phyloP scores from a whole-genome alignment of 1,140 invertebrate genomes.

The Lordiphosa collinella region DNA sequence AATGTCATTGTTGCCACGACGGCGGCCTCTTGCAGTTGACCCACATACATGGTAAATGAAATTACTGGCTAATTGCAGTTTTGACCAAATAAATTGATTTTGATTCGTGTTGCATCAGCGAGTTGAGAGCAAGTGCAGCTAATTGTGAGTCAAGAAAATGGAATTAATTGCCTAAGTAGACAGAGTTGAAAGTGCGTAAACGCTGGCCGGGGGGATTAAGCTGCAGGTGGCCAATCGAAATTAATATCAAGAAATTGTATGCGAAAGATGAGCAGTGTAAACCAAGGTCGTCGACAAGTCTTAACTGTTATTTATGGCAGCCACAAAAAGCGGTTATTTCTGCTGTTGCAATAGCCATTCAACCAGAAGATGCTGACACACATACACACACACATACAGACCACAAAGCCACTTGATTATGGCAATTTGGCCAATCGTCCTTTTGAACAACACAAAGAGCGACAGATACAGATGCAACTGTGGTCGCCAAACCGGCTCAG shows the following conservation, averaged over 20 bases:
- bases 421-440: slow-evolving; percentile 42
- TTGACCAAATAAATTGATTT: slow-evolving; percentile 50
- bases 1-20: slow-evolving; percentile 67
- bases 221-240: slow-evolving; percentile 48
- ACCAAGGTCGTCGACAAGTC: slow-evolving; percentile 38
- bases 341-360: slow-evolving; percentile 55
- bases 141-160: slow-evolving; percentile 39
- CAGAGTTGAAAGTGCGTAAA: slow-evolving; percentile 40
- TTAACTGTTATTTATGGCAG: slow-evolving; percentile 59
- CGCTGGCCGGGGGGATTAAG: slow-evolving; percentile 13
- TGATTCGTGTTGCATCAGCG: slow-evolving; percentile 59
- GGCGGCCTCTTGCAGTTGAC: slow-evolving; percentile 41
- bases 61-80: slow-evolving; percentile 50
- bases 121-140: slow-evolving; percentile 41
- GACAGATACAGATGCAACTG: slow-evolving; percentile 18
- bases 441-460: slow-evolving; percentile 19
- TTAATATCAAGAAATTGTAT: slow-evolving; percentile 8
- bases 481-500: not conserved
- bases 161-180: slow-evolving; percentile 54
- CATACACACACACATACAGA: slow-evolving; percentile 5
- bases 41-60: slow-evolving; percentile 69
- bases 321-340: slow-evolving; percentile 9
- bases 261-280: slow-evolving; percentile 15
- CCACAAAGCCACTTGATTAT: slow-evolving; percentile 27
- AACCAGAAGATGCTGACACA: slow-evolving; percentile 39